Conservation (phyloP, 92 coral and sea anemone species). For the Parazoanthus swiftii region DNA sequence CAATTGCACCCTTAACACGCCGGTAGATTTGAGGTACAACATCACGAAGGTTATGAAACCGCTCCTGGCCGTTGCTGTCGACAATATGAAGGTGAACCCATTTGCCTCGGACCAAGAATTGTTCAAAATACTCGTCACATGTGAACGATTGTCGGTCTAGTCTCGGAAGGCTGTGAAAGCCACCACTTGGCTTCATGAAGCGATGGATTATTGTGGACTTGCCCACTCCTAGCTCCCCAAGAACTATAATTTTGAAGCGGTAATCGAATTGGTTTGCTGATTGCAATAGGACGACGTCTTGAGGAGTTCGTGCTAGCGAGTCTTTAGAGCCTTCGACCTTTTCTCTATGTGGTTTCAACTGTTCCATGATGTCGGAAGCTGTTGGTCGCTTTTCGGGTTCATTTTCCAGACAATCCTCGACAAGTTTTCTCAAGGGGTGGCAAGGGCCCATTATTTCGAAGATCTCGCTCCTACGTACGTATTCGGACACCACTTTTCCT, state of each 20-base stretch:
- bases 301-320: slow-evolving; percentile 29
- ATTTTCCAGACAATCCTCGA: slow-evolving; percentile 63
- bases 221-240: slow-evolving; percentile 75
- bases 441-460: slow-evolving; percentile 69
- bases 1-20: slow-evolving; percentile 57
- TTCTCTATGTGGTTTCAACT: slow-evolving; percentile 46
- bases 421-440: slow-evolving; percentile 72
- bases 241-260: slow-evolving; percentile 68
- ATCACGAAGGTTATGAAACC: slow-evolving; percentile 40
- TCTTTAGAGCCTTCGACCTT: slow-evolving; percentile 13
- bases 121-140: slow-evolving; percentile 63
- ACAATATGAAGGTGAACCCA: slow-evolving; percentile 72
- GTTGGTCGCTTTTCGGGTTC: slow-evolving; percentile 69
- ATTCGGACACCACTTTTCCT: slow-evolving; percentile 71
- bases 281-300: not conserved
- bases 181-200: slow-evolving; percentile 53
- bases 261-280: slow-evolving; percentile 49
- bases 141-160: slow-evolving; percentile 27
- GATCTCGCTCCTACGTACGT: slow-evolving; percentile 73
- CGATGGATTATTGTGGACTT: slow-evolving; percentile 70
- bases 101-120: slow-evolving; percentile 67
- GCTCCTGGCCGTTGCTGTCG: slow-evolving; percentile 69
- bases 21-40: slow-evolving; percentile 69
- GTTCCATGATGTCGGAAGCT: slow-evolving; percentile 53
- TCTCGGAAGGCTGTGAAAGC: slow-evolving; percentile 18